Base-by-base conservation (phyloP, 2,888 invertebrate genomes). In the Apotomis capreana region DNA sequence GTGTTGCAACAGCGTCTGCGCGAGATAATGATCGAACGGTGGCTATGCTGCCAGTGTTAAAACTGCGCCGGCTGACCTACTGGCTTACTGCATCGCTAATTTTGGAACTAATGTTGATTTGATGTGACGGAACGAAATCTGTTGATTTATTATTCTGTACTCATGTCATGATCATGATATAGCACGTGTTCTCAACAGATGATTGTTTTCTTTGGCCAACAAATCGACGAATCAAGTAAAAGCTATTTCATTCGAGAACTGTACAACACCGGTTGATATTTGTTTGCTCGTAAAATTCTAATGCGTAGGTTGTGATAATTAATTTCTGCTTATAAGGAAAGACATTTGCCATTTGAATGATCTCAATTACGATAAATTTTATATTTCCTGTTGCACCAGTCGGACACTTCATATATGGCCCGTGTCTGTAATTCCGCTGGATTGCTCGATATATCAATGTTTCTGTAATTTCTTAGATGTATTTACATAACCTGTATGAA, bases 1-100 rank as follows among this genome's bases (percentile, higher is more conserved):
- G 63, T 71, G 84, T 87, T 89, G 87, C 87, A 88, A 84, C 87
- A 88, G 81, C 80, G 80, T 75, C 76, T 73, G 74, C 73, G 74
- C 75, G 77, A 80, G 84, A 85, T 86, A 84, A 85, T 84, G 83
- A 86, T 81, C 84, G 76, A 78, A 80, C 79, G 79, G 79, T 78
- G 74, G 77, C 78, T 59, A 68, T 63, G 74, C 68, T 74, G 72
- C 72, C 61, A 71, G 67, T 71, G 55, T 65, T 67, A 72, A 71
- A 67, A 67, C 69, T 60, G 64, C 74, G 71, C 63, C 75, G 69
- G 69, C 68, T 84, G 87, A 85, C 87, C 87, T 85, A 88, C 83
- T 86, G 77, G 79, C 76, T 79, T 74, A 70, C 79, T 79, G 78
- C 80, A 80, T 69, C 74, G 78, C 78, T 87, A 86, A 84, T 83